phyloP scores from a whole-genome alignment of 2,113 vertebrate species.

The Vombatus ursinus region DNA sequence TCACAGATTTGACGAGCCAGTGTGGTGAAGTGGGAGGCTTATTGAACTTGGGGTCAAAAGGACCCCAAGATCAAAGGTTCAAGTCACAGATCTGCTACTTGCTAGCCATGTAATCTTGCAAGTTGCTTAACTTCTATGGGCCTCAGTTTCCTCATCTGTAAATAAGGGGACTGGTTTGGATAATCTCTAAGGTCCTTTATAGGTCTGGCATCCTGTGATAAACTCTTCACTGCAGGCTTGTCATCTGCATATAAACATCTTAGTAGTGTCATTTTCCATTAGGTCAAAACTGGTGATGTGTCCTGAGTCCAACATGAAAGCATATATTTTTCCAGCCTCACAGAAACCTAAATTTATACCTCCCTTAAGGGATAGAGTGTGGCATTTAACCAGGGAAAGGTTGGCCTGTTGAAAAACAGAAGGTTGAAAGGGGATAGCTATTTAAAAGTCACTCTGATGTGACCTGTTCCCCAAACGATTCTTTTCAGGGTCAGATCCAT shows the following conservation, averaged over 20 bases:
- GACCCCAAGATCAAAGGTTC: not conserved
- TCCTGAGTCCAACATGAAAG: conserved; percentile 36
- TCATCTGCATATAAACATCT: not conserved
- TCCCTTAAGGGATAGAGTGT: conserved; percentile 43
- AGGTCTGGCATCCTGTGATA: not conserved
- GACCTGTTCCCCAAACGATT: conserved; percentile 60
- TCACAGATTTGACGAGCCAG: not conserved
- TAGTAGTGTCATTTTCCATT: conserved; percentile 11
- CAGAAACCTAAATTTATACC: conserved; percentile 34
- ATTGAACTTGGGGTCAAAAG: too few relatives aligned
- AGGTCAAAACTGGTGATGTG: not conserved
- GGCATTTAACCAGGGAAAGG: conserved; percentile 60
- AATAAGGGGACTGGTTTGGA: not conserved
- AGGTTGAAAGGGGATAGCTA: conserved; percentile 60
- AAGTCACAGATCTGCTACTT: not conserved
- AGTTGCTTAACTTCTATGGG: not conserved
- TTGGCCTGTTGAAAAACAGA: conserved; percentile 56
- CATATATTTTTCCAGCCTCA: conserved; percentile 24
- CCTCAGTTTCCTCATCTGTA: not conserved
- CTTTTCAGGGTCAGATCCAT: conserved; percentile 55
- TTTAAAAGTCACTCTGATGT: conserved; percentile 76
- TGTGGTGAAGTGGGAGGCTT: not conserved
- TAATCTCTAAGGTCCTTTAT: not conserved
- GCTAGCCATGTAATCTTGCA: not conserved
- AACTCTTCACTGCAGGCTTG: not conserved